phyloP scores from a whole-genome alignment of 2,113 vertebrate genomes.

The Smithornis capensis region DNA sequence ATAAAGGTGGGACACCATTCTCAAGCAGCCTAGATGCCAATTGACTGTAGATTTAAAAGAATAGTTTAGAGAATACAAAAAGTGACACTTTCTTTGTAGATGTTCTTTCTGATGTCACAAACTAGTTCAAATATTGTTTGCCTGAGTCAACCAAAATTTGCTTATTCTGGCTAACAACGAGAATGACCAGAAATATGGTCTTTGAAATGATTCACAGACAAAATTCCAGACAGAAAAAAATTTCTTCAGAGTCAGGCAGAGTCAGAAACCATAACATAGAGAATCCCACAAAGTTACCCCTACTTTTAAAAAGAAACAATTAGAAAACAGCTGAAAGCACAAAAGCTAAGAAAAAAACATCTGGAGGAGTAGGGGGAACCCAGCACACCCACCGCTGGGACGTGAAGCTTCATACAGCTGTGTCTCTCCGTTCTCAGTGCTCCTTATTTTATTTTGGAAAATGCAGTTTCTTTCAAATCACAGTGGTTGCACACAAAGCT shows the following conservation, averaged over 20 bases:
- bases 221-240: not conserved
- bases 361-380: constrained; percentile 3
- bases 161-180: not conserved
- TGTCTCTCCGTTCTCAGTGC: constrained; percentile 33
- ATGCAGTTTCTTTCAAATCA: constrained; percentile 69
- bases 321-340: not conserved
- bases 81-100: not conserved
- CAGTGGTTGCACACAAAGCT: constrained; percentile 63
- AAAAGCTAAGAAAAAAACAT: constrained; percentile 17
- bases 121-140: not conserved
- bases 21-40: constrained; percentile 67
- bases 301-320: not conserved
- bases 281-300: not conserved
- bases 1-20: constrained; percentile 35
- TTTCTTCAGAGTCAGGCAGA: not conserved
- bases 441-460: constrained; percentile 71
- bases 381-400: constrained; percentile 43
- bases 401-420: constrained; percentile 56
- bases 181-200: not conserved
- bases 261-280: not conserved
- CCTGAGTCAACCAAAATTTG: not conserved
- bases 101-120: not conserved
- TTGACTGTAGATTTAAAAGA: constrained; percentile 46
- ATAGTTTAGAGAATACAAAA: constrained; percentile 41
- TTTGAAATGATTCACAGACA: not conserved